phyloP scores from a whole-genome alignment of 2,797 vertebrate genomes.

The Gymnothorax javanicus region DNA sequence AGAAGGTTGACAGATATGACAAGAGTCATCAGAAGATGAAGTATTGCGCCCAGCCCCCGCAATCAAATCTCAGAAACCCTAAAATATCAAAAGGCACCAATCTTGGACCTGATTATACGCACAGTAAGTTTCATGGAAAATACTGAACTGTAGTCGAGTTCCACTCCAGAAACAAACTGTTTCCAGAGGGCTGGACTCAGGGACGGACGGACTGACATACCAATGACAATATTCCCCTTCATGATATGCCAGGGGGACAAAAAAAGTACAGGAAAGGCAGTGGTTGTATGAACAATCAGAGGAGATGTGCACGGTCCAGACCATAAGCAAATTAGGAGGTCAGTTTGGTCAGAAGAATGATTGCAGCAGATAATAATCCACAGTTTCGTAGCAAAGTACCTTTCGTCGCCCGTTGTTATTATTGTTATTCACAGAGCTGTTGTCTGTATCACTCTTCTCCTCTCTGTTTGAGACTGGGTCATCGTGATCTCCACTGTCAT shows the following conservation, averaged over 20 bases:
- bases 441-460: slow-evolving; percentile 29
- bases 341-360: neutral
- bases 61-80: too few relatives aligned
- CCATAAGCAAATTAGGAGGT: neutral
- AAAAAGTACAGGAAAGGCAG: neutral
- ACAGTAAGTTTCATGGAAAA: too few relatives aligned
- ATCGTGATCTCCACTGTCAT: slow-evolving; percentile 39
- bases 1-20: neutral
- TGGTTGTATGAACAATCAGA: neutral
- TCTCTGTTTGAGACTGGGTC: slow-evolving; percentile 12
- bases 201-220: too few relatives aligned
- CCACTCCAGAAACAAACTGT: too few relatives aligned
- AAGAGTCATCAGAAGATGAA: neutral
- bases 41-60: too few relatives aligned
- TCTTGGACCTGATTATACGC: too few relatives aligned
- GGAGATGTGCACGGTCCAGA: neutral
- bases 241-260: too few relatives aligned
- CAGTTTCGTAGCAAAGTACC: neutral
- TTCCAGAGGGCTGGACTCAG: too few relatives aligned
- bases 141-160: too few relatives aligned
- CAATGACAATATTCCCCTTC: too few relatives aligned
- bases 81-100: too few relatives aligned
- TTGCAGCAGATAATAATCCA: neutral
- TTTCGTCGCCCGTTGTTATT: slow-evolving; percentile 36
- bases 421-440: slow-evolving; percentile 22